phyloP scores from a whole-genome alignment of 2,113 vertebrate species.

The Hippocampus guttulatus region DNA sequence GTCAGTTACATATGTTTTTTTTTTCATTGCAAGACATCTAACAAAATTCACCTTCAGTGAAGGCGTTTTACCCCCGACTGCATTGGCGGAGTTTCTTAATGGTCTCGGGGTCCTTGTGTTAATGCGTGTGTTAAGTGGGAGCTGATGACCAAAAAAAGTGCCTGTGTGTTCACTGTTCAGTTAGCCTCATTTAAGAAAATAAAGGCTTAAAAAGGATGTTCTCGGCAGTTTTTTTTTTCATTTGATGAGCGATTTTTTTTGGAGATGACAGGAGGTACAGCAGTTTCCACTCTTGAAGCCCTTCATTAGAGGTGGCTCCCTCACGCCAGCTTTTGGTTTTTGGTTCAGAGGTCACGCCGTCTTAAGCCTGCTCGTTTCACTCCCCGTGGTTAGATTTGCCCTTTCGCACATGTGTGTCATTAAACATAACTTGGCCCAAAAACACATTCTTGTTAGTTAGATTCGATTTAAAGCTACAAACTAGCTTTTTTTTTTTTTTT shows the following conservation, averaged over 20 bases:
- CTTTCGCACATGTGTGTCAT: conserved; percentile 63
- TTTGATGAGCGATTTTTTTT: conserved; percentile 45
- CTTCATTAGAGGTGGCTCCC: conserved; percentile 56
- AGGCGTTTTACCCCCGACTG: neutral
- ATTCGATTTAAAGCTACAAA: conserved; percentile 57
- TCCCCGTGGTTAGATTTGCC: conserved; percentile 47
- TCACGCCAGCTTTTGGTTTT: conserved; percentile 46
- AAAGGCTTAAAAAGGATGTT: conserved; percentile 28
- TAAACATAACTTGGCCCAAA: conserved; percentile 51
- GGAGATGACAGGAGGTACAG: conserved; percentile 42
- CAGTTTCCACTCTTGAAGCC: conserved; percentile 42
- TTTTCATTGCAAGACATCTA: neutral
- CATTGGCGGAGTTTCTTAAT: conserved; percentile 15
- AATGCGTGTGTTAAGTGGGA: conserved; percentile 24
- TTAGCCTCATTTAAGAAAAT: conserved; percentile 27
- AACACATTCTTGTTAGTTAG: conserved; percentile 55
- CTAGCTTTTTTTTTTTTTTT: conserved; percentile 36
- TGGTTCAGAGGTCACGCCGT: conserved; percentile 61
- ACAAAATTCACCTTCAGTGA: neutral
- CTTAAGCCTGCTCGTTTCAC: conserved; percentile 49
- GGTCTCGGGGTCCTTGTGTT: conserved; percentile 15
- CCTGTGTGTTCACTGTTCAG: conserved; percentile 25
- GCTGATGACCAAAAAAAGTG: conserved; percentile 21
- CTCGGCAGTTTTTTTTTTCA: conserved; percentile 44
- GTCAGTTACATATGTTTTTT: neutral